Evolutionary conservation across 2,888 invertebrate genomes (phyloP).

Genomic region (Ametastegia equiseti): DNA sequence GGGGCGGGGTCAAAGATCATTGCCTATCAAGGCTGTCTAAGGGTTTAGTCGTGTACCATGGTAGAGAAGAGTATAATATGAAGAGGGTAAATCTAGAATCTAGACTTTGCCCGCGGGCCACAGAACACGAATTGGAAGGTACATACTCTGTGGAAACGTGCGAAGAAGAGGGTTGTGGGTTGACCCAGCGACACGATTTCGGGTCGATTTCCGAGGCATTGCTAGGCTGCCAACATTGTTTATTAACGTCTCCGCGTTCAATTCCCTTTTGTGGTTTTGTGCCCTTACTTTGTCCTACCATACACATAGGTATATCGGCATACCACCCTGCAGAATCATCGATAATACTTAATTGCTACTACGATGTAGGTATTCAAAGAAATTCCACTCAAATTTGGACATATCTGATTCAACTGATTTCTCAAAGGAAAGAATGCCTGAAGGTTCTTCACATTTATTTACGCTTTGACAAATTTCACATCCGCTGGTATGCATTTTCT

Average conservation of each 20-base stretch:
- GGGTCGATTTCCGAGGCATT: conserved; percentile 10
- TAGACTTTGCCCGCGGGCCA: background rate
- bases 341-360: background rate
- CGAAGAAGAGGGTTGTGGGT: conserved; percentile 12
- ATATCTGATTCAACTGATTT: conserved; percentile 4
- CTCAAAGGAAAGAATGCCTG: background rate
- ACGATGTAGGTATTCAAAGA: background rate
- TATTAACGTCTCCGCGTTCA: conserved; percentile 21
- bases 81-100: background rate
- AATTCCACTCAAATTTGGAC: background rate
- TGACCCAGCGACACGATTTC: background rate
- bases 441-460: background rate
- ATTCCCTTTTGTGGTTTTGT: conserved; percentile 12
- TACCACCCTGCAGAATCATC: background rate
- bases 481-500: background rate
- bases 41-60: background rate
- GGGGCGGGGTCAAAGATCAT: background rate
- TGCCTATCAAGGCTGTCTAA: background rate
- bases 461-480: background rate
- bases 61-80: conserved; percentile 4
- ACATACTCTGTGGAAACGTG: background rate
- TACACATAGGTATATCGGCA: background rate
- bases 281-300: background rate
- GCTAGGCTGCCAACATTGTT: conserved; percentile 27
- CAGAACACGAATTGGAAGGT: conserved; percentile 3